A percentile compares a stretch with the other conserved stretches of the same genome.
phyloP scores from a whole-genome alignment of 2,797 vertebrate species.

The Eremophila alpestris region DNA sequence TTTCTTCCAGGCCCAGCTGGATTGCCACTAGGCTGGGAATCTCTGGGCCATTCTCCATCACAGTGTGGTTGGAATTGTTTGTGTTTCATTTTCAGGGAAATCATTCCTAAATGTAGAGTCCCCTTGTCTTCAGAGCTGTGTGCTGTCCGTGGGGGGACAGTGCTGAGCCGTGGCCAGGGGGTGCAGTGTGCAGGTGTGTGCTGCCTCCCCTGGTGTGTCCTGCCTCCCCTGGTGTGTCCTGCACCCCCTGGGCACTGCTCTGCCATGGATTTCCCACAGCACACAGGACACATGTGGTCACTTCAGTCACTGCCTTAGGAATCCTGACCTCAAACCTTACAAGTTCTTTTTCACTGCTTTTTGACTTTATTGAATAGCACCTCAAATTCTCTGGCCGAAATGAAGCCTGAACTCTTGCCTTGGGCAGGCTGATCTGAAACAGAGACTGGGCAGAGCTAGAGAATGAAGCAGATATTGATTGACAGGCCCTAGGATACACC shows the following conservation, averaged over 20 bases:
- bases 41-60: background rate
- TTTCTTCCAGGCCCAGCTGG: background rate
- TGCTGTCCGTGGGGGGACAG: background rate
- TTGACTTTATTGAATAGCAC: background rate
- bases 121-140: background rate
- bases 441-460: too few relatives aligned
- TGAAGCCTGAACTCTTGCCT: too few relatives aligned
- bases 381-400: background rate
- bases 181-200: background rate
- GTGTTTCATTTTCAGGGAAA: too few relatives aligned
- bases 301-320: background rate
- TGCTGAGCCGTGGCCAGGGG: too few relatives aligned
- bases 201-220: too few relatives aligned
- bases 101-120: accelerated
- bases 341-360: background rate
- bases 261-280: background rate
- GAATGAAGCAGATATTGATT: too few relatives aligned
- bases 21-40: background rate
- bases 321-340: background rate
- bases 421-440: too few relatives aligned
- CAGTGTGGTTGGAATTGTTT: accelerated
- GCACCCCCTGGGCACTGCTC: background rate
- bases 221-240: background rate
- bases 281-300: background rate
- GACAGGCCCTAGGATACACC: too few relatives aligned